Evolutionary conservation across 1,140 invertebrate genomes (phyloP), one percentile per base, ranked within the genome.

Genomic region (Pseudomyrmex concolor): DNA sequence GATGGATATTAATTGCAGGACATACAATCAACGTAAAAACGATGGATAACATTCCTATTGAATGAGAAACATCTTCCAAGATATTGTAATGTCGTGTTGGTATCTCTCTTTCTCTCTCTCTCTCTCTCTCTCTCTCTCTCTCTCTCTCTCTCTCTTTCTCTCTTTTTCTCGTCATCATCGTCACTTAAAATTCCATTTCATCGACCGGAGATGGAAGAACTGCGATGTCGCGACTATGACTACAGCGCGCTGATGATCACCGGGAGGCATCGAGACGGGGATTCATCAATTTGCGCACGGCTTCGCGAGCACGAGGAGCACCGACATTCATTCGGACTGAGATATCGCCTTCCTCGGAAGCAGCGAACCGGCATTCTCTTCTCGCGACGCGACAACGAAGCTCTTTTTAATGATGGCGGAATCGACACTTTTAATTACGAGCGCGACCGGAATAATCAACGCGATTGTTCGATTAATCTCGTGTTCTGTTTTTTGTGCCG

Each of bases 211-310:
- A 48, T 63, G 68, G 13, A 45, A 82, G 57, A 60, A 22, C n/a
- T 70, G 72, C 72, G 72, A 71, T 86, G 77, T 86, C 81, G 78
- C 83, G 84, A 84, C 63, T 87, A 89, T 68, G 85, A 85, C 66
- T 84, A 34, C 34, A 76, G 83, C 83, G 86, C 86, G 83, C 72
- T 86, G 76, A 85, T 74, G 74, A 89, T 88, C 81, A 84, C 81
- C 77, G 67, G 77, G 51, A 87, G 83, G 83, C 71, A 83, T 84
- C 81, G 87, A 89, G 86, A 90, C 83, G 86, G 89, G 43, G 87
- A 87, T 91, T 92, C 90, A 92, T 92, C 91, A 92, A 92, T 92
- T 91, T 92, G 87, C 84, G n/a, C 84, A 89, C 84, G 90, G 86
- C 85, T 84, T 84, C 87, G 67, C 85, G 87, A 87, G 63, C 90